Base-by-base conservation (phyloP, 2,797 vertebrate species). In the Bothrops alternatus region DNA sequence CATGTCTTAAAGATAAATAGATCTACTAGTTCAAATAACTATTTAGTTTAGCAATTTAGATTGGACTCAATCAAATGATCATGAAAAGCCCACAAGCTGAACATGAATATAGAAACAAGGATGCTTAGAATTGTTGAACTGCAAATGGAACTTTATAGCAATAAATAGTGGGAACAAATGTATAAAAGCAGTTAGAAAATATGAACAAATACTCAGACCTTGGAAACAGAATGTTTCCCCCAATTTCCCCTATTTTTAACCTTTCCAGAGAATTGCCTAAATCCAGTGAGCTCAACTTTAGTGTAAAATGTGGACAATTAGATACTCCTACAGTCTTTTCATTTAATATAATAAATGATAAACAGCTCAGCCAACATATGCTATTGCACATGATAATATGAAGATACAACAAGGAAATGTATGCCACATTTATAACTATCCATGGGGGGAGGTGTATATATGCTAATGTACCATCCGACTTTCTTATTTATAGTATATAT, bases 401-500 rank as follows among this genome's bases (percentile, higher is more conserved):
- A 82, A 42, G 20, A 23, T 82, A 25, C 73, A 82, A 82, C 18
- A 42, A 23, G 37, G 37, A 78, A 78, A 78, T 25, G 37, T 42
- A 47, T 82, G 73, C 10, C 73, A 82, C 1, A 6, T 73, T 73
- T n/a, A 73, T 73, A 32, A 73, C n/a, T 18, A 73, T 73, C 69
- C 69, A 73, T 20, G 2, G 16, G 69, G 16, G 69, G 37, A 37
- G 69, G 32, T 73, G 16, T 73, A 18, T 90, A 95, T 93, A 88
- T 93, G 61, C 42, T 86, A 91, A 91, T 90, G 26, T 32, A 58
- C 3, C 93, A 32, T 89, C 73, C 93, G 37, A 86, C n/a, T 26
- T 11, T 90, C 73, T 92, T 63, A 57, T 95, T 96, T 93, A 93
- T 50, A 89, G 90, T 95, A 28, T 94, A 37, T 90, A 90, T 92